Base-by-base conservation (phyloP, 2,797 vertebrate species). In the Poeciliopsis turneri region DNA sequence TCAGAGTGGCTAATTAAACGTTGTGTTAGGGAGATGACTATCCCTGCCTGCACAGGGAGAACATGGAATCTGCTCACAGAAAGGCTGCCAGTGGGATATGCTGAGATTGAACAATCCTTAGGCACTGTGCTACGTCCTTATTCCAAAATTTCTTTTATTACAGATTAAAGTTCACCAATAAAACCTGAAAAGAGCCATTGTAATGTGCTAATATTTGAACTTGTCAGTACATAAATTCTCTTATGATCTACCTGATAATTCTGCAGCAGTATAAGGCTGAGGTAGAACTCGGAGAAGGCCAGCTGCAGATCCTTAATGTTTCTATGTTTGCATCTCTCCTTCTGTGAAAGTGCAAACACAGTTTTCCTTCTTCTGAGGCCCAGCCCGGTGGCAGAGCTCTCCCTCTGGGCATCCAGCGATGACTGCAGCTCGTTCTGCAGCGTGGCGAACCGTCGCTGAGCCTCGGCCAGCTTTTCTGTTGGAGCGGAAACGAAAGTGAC, bases 281-380 rank as follows among this genome's bases (percentile, higher is more conserved):
- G 98, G 97, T 99, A 99, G 96, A 99, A 99, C 97, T 99, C 98
- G 0, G 97, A 99, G 95, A 99, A 99, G 95, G 98, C 98, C 96
- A 99, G 88, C 96, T 99, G 98, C 93, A 99, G 96, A 93, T 99
- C 98, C 92, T 97, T 95, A 86, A 99, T 98, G 88, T 99, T 99
- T 85, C 98, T 96, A 78, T 99, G 97, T 85, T 99, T 98, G 85
- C 97, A 98, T 59, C 98, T 95, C 86, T 99, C 97, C 91, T 99
- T 93, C 3, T 99, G 98, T 9, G 98, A 99, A 87, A 99, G 95
- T 82, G 97, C 97, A 85, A 99, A 99, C 90, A 99, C 98, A 0
- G 95, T 97, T 93, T 97, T 99, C 77, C 97, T 96, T 83, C 96
- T 96, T 61, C 95, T 95, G 88, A 98, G 94, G 0, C 95, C 95